phyloP scores from a whole-genome alignment of 2,113 vertebrate species.

The Petrocephalus zakoni region DNA sequence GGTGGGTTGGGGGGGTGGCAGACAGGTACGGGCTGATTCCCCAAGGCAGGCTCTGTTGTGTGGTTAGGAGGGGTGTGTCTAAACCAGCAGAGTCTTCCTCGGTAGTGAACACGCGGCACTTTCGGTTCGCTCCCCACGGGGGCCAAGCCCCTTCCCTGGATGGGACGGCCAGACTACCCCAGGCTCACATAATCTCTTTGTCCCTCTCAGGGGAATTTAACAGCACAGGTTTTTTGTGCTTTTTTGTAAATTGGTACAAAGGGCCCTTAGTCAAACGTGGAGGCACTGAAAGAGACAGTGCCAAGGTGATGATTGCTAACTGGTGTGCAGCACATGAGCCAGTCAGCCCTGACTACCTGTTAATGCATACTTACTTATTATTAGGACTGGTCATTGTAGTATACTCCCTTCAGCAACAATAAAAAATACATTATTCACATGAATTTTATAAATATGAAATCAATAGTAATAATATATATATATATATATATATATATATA shows the following conservation, averaged over 20 bases:
- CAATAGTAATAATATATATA: background rate
- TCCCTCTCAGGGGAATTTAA: background rate
- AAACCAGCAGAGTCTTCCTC: background rate
- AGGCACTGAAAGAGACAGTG: background rate
- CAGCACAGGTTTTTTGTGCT: background rate
- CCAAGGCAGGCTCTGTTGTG: background rate
- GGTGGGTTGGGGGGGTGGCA: background rate
- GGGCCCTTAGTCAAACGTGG: background rate
- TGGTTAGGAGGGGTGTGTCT: background rate
- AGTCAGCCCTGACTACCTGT: background rate
- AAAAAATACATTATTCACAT: background rate
- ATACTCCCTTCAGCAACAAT: background rate
- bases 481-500: background rate
- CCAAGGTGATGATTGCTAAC: background rate
- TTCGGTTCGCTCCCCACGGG: slow-evolving; percentile 3
- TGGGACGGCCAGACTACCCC: background rate
- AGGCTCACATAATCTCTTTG: background rate
- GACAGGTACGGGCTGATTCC: background rate
- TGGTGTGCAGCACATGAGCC: background rate
- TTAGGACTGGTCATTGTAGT: background rate
- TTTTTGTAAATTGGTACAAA: background rate
- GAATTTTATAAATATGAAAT: background rate
- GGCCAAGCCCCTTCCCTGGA: background rate
- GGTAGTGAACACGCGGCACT: background rate
- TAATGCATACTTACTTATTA: background rate